Evolutionary conservation across 2,888 invertebrate species (phyloP).

Genomic region (Acanthosepion esculentum): DNA sequence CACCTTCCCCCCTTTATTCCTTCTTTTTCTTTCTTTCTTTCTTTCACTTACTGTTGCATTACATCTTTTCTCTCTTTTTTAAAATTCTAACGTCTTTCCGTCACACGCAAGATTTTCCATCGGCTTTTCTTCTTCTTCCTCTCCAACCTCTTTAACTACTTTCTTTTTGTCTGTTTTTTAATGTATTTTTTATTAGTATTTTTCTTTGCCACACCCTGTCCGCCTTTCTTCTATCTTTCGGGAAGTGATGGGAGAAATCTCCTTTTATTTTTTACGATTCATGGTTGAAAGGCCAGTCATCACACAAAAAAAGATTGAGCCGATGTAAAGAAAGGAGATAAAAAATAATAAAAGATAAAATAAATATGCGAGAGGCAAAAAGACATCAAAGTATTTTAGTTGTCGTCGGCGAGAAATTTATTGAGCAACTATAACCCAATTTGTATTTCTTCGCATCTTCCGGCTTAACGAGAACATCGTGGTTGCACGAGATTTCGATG

Average conservation of each 20-base stretch:
- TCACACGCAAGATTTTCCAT: background rate
- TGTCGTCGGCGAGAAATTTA: slow-evolving; percentile 33
- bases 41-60: too few relatives aligned
- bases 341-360: slow-evolving; percentile 9
- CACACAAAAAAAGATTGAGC: background rate
- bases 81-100: background rate
- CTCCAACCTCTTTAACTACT: too few relatives aligned
- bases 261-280: slow-evolving; percentile 33
- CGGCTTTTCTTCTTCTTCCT: background rate
- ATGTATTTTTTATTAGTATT: background rate
- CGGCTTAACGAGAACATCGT: slow-evolving; percentile 22
- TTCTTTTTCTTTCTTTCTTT: too few relatives aligned
- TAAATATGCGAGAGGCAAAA: background rate
- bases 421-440: slow-evolving; percentile 23
- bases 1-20: too few relatives aligned
- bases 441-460: slow-evolving; percentile 14
- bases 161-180: background rate
- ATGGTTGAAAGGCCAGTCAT: background rate
- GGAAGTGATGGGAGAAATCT: slow-evolving; percentile 33
- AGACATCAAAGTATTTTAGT: slow-evolving; percentile 33
- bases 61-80: background rate
- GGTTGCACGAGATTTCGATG: background rate
- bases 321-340: slow-evolving; percentile 14
- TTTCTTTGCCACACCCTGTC: background rate
- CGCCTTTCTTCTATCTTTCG: slow-evolving; percentile 6